Evolutionary conservation across 2,888 invertebrate species (phyloP).

Genomic region (Drosophila formosana): DNA sequence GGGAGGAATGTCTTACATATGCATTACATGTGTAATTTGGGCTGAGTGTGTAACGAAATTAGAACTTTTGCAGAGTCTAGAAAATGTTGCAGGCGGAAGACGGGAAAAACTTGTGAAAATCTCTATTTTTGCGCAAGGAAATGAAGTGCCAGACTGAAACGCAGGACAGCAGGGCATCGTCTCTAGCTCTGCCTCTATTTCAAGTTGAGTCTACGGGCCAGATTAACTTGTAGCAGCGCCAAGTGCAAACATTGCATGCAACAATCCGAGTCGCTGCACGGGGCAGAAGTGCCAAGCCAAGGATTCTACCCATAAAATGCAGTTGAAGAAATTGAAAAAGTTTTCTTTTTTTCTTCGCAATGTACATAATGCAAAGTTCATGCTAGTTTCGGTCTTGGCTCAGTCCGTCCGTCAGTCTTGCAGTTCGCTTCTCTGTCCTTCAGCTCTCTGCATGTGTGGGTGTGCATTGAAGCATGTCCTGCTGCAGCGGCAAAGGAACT

Average conservation of each 20-base stretch:
- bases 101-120: constrained; percentile 51
- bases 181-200: background rate
- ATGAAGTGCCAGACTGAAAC: constrained; percentile 43
- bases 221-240: constrained; percentile 72
- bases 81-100: constrained; percentile 23
- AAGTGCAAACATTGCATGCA: constrained; percentile 57
- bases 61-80: constrained; percentile 61
- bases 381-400: constrained; percentile 40
- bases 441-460: constrained; percentile 14
- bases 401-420: constrained; percentile 8
- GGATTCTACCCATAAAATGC: constrained; percentile 52
- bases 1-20: constrained; percentile 57
- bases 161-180: constrained; percentile 20
- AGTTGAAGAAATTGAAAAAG: constrained; percentile 80
- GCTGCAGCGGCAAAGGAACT: constrained; percentile 43
- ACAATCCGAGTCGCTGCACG: constrained; percentile 1
- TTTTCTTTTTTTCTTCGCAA: constrained; percentile 42
- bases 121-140: constrained; percentile 38
- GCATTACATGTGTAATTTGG: constrained; percentile 80
- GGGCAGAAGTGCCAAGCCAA: background rate
- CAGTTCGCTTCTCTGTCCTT: constrained; percentile 2
- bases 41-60: constrained; percentile 72
- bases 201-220: constrained; percentile 68
- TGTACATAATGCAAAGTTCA: constrained; percentile 59
- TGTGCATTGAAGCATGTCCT: constrained; percentile 52